phyloP scores from a whole-genome alignment of 2,113 vertebrate genomes.

The Phoxinus phoxinus region DNA sequence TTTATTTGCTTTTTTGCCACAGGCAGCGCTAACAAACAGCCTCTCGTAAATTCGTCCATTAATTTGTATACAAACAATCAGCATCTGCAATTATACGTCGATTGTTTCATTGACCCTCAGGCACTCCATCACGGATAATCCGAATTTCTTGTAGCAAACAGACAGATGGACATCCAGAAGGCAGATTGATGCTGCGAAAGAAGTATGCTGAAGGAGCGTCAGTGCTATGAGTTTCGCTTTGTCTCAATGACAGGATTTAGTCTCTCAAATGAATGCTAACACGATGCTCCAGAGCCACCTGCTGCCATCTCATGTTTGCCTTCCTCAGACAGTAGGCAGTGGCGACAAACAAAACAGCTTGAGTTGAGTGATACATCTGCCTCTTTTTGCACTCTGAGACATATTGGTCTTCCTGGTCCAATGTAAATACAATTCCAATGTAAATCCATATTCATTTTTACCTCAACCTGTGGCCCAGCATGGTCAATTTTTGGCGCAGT shows the following conservation, averaged over 20 bases:
- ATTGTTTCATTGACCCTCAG: constrained; percentile 37
- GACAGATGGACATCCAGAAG: constrained; percentile 39
- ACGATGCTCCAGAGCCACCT: constrained; percentile 24
- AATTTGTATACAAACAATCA: constrained; percentile 14
- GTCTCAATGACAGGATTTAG: not conserved
- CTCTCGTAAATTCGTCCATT: not conserved
- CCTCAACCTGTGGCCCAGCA: not conserved
- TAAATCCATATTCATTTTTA: not conserved
- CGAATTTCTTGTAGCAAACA: not conserved
- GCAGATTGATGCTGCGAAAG: constrained; percentile 24
- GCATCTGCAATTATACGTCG: constrained; percentile 9
- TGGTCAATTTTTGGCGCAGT: not conserved
- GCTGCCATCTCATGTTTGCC: constrained; percentile 10
- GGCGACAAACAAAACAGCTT: constrained; percentile 26
- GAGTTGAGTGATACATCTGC: constrained; percentile 13
- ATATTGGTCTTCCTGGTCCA: constrained; percentile 2
- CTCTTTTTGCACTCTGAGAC: not conserved
- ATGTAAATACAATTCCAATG: not conserved
- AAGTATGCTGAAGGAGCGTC: not conserved
- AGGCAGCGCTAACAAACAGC: not conserved
- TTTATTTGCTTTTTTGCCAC: constrained; percentile 15
- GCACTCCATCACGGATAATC: constrained; percentile 23
- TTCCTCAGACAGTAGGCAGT: constrained; percentile 14
- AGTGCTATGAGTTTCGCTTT: not conserved
- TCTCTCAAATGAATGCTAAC: constrained; percentile 19